Base-by-base conservation (phyloP, 2,888 invertebrate genomes). In the Thecocarcelia acutangulata region DNA sequence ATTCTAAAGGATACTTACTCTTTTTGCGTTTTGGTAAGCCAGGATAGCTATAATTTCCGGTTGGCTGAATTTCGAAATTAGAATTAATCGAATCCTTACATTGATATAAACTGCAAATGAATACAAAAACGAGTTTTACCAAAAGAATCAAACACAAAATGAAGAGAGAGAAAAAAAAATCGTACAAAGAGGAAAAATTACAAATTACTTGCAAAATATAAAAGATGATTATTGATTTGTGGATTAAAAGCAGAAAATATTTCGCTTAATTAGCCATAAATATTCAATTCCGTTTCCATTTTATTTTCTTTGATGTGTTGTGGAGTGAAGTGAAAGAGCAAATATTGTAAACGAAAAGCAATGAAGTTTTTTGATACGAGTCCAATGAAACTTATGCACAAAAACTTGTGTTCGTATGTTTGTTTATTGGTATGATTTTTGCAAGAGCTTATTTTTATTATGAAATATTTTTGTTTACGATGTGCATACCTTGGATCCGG, bases 81-180 rank as follows among this genome's bases (percentile, higher is more conserved):
- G 93, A 92, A 44, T 93, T 92, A 56, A 93, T 92, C 3, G 93
- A 92, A 52, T 93, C 92, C 80, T 92, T 92, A 87, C 94, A 94
- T 80, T 92, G 92, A 52, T 90, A 90, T 68, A 92, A 92, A 85
- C 92, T 92, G 75, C 48, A 81, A 84, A 82, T 54, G 46, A 54
- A 69, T 19, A 66, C 59, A 61, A 68, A 76, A 68, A 42, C 33
- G 44, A 8, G 17, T 37, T 17, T 52, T 56, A 58, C 13, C 28
- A 48, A 59, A 21, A 44, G 17, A 5, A 21, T 21, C n/a, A 17
- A 12, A 13, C 9, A 40, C 0, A 54, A 48, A 28, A 6, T 6
- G 6, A 28, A 28, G 28, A 28, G 33, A 24, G 21, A 13, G 3
- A 24, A 21, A 40, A 3, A 13, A 48, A 37, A 63, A 2, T 19